Evolutionary conservation across 2,888 invertebrate genomes (phyloP).

Genomic region (Thumatha senex): DNA sequence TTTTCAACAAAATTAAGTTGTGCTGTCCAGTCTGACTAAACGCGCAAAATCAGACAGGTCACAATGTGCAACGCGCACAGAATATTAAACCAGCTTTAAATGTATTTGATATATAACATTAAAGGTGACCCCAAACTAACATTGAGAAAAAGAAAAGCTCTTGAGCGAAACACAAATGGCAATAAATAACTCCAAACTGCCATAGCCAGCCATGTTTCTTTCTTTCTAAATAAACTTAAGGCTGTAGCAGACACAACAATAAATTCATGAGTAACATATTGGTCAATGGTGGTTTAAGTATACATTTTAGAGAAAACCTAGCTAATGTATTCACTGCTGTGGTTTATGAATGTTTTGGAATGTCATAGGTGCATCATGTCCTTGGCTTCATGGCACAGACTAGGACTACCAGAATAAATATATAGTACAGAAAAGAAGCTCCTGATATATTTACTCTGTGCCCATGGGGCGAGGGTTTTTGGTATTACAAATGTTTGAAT

Average conservation of each 20-base stretch:
- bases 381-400: too few species aligned
- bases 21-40: background rate
- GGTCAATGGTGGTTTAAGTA: too few species aligned
- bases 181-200: constrained; percentile 38
- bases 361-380: too few species aligned
- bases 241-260: constrained; percentile 32
- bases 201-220: constrained; percentile 26
- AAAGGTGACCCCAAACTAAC: constrained; percentile 21
- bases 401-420: too few species aligned
- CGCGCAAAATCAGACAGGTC: background rate
- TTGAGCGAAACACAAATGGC: constrained; percentile 32
- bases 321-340: too few species aligned
- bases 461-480: too few species aligned
- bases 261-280: constrained; percentile 23
- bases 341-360: too few species aligned
- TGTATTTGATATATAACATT: constrained; percentile 4
- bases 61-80: background rate
- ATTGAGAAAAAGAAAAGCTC: constrained; percentile 23
- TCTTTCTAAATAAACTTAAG: constrained; percentile 23
- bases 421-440: too few species aligned
- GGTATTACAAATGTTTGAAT: too few species aligned
- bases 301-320: too few species aligned
- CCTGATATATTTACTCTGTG: too few species aligned
- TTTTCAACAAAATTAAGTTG: background rate
- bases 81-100: constrained; percentile 11